phyloP scores from a whole-genome alignment of 2,888 invertebrate genomes.

The Parascotia fuliginaria region DNA sequence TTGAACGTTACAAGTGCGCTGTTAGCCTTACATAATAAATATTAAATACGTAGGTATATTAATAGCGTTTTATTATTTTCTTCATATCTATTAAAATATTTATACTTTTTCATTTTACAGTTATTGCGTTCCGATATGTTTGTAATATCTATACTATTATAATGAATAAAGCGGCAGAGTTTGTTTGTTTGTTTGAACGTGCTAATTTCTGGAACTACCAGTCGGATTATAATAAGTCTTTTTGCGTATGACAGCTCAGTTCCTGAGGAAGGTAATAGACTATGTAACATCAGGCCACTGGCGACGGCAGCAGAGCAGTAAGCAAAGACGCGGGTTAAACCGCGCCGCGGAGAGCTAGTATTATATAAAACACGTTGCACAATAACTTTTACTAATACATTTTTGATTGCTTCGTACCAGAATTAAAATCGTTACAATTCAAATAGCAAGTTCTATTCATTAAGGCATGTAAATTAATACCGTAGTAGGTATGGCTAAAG shows the following conservation, averaged over 20 bases:
- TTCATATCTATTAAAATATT: neutral
- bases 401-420: constrained; percentile 47
- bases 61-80: neutral
- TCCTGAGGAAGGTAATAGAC: too few species aligned
- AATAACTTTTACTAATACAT: constrained; percentile 40
- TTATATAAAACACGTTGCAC: constrained; percentile 11
- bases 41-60: neutral
- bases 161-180: too few species aligned
- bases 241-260: too few species aligned
- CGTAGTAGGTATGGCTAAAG: constrained; percentile 70
- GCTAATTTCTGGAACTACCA: too few species aligned
- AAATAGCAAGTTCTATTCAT: constrained; percentile 69
- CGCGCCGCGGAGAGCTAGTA: too few species aligned
- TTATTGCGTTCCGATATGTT: constrained; percentile 11
- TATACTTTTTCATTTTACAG: neutral
- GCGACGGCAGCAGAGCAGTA: too few species aligned
- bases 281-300: too few species aligned
- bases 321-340: too few species aligned
- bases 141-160: too few species aligned
- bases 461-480: constrained; percentile 77
- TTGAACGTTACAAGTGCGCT: neutral
- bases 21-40: neutral
- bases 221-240: too few species aligned
- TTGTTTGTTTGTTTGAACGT: too few species aligned
- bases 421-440: constrained; percentile 54